A percentile compares a stretch with the other conserved stretches of the same genome.
These are phyloP conservation scores for Phenganax subtilis DNA, from an alignment of 92 coral and sea anemone genomes.

Conservation along the genomic window DNA sequence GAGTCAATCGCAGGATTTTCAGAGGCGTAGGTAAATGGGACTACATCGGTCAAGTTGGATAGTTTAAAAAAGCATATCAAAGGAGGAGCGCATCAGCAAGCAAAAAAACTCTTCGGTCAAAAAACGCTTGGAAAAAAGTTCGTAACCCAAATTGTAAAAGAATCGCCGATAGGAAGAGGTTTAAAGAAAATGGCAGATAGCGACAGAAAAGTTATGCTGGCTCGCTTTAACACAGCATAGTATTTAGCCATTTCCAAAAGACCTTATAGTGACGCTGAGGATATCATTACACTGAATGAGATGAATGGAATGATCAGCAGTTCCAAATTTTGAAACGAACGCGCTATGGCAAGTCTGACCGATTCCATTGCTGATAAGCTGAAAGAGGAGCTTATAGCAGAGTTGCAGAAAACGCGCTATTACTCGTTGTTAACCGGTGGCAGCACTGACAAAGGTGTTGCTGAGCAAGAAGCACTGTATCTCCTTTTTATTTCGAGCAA, in stretches of 20 bases:
- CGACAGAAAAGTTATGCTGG: constrained; percentile 13
- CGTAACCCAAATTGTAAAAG: neutral
- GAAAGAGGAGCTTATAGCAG: neutral
- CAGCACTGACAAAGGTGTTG: constrained; percentile 12
- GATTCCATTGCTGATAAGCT: constrained; percentile 17
- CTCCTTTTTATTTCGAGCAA: constrained; percentile 2
- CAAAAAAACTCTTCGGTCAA: constrained; percentile 7
- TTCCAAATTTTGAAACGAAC: neutral
- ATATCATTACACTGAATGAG: neutral
- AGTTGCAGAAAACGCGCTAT: constrained; percentile 23
- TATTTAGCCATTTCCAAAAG: constrained; percentile 5
- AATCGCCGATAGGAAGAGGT: constrained; percentile 24
- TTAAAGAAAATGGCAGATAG: constrained; percentile 8
- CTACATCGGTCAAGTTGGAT: neutral
- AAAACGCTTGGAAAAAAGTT: neutral
- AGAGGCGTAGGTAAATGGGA: neutral
- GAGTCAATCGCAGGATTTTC: neutral
- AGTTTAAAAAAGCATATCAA: neutral
- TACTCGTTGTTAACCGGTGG: constrained; percentile 20
- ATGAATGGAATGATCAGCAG: constrained; percentile 11
- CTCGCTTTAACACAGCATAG: constrained; percentile 19
- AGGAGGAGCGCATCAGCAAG: constrained; percentile 8
- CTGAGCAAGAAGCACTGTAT: constrained; percentile 26
- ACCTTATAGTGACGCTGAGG: constrained; percentile 13
- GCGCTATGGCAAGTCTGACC: neutral